These are phyloP conservation scores for Ceramica pisi DNA, from an alignment of 2,888 invertebrate species.

Conservation along the genomic window DNA sequence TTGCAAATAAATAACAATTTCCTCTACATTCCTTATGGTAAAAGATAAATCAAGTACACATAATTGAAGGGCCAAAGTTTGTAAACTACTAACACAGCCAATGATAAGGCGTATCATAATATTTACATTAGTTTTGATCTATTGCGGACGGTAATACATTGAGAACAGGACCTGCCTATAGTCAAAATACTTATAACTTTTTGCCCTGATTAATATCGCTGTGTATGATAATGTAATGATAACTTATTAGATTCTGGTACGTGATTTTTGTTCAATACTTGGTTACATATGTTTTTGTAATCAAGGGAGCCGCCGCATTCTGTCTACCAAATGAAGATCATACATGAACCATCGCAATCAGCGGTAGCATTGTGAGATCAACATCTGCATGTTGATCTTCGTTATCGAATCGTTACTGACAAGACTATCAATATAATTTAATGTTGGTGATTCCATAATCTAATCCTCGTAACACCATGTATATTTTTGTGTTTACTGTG, in stretches of 20 bases:
- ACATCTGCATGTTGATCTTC: too few species aligned
- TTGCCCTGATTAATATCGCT: background rate
- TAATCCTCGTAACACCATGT: too few species aligned
- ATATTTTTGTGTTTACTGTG: too few species aligned
- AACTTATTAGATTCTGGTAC: background rate
- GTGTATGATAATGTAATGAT: background rate
- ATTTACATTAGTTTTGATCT: slow-evolving; percentile 70
- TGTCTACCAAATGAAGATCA: too few species aligned
- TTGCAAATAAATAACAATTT: slow-evolving; percentile 22
- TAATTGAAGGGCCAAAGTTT: slow-evolving; percentile 49
- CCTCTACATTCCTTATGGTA: slow-evolving; percentile 8
- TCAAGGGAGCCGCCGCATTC: background rate
- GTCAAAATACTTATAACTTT: background rate
- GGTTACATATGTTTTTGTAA: background rate
- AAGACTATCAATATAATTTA: too few species aligned
- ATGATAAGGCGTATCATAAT: slow-evolving; percentile 66
- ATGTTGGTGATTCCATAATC: too few species aligned
- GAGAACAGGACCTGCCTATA: background rate
- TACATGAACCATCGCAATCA: too few species aligned
- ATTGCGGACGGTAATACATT: slow-evolving; percentile 61
- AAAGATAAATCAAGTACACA: slow-evolving; percentile 14
- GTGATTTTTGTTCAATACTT: background rate
- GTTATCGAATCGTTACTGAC: too few species aligned
- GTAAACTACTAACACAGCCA: slow-evolving; percentile 21
- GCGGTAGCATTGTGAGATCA: too few species aligned